Evolutionary conservation across 1,140 invertebrate species (phyloP).

Genomic region (Drosophila novamexicana): DNA sequence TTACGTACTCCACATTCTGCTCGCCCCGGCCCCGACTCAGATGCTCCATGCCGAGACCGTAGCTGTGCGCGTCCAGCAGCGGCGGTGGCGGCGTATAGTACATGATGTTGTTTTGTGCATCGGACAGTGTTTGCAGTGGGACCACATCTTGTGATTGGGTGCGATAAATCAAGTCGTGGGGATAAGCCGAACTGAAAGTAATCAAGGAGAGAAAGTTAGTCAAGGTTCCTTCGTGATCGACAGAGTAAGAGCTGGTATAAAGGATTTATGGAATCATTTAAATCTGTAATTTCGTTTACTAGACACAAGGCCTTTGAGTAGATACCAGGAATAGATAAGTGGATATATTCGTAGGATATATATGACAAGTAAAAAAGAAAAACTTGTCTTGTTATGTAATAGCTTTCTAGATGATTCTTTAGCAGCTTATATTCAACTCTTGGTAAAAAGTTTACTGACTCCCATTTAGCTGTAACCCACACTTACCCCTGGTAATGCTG

Average conservation of each 20-base stretch:
- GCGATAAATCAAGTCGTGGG: conserved; percentile 91
- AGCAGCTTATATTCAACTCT: no score
- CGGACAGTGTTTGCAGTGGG: conserved; percentile 61
- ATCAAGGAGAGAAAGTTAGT: not conserved
- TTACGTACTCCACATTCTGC: conserved; percentile 65
- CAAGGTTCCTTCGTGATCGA: no score
- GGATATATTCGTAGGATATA: no score
- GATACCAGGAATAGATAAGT: no score
- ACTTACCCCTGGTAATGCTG: conserved; percentile 41
- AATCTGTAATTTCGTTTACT: no score
- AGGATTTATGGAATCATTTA: no score
- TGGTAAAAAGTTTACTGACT: conserved; percentile 26
- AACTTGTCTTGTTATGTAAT: no score
- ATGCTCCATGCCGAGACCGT: conserved; percentile 71
- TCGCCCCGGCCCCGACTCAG: conserved; percentile 49
- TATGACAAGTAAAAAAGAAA: no score
- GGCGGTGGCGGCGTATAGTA: conserved; percentile 80
- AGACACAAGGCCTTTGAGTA: no score
- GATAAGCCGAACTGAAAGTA: conserved; percentile 60
- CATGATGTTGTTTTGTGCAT: conserved; percentile 77
- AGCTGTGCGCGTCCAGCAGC: conserved; percentile 60
- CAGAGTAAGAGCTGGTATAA: no score
- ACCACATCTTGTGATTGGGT: conserved; percentile 91
- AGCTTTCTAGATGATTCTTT: no score
- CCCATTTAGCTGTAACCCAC: conserved; percentile 3